Base-by-base conservation (phyloP, 2,113 vertebrate species). In the Rhagologus leucostigma region DNA sequence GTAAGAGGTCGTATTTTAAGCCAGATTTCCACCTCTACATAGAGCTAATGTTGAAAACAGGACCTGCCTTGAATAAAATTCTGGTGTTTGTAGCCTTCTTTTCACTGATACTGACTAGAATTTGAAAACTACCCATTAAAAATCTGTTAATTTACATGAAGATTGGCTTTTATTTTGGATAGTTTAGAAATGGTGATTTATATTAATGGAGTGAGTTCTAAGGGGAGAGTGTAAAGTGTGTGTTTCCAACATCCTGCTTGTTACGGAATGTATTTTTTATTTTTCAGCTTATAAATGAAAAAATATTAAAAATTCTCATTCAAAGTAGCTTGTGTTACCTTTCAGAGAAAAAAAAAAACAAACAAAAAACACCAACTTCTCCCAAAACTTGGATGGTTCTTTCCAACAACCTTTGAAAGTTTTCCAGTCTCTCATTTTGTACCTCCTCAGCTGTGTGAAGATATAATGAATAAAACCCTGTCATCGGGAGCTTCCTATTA, bases 381-480 rank as follows among this genome's bases (percentile, higher is more conserved):
- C 46, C 59, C 77, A 65, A 73, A 52, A 22, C 3, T 35, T 68
- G 9, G 6, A 63, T 65, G 10, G 3, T 9, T 87, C 39, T 84
- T 94, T 86, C 42, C 33, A 93, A 74, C 4, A 55, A 47, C 13
- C 35, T 70, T 24, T 80, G 82, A 85, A 90, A 77, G 6, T 37
- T 84, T 81, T 89, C 30, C 41, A 52, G 11, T 37, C 20, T 91
- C 35, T 77, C 52, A 44, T 79, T 87, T 77, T 73, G 32, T 82
- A 79, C 35, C 22, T 91, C 10, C 55, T 65, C 32, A 13, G 17
- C 32, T 27, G 33, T 52, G 32, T 47, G 35, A 80, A 77, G 47
- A 63, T 67, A 44, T 41, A 91, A 80, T 80, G 90, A 95, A 86
- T 80, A 59, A 86, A 93, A 84, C n/a, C 27, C 35, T 96, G 57